These are phyloP conservation scores for Tokudaia tokunoshimensis DNA, from an alignment of 2,797 vertebrate genomes.

Conservation along the genomic window DNA sequence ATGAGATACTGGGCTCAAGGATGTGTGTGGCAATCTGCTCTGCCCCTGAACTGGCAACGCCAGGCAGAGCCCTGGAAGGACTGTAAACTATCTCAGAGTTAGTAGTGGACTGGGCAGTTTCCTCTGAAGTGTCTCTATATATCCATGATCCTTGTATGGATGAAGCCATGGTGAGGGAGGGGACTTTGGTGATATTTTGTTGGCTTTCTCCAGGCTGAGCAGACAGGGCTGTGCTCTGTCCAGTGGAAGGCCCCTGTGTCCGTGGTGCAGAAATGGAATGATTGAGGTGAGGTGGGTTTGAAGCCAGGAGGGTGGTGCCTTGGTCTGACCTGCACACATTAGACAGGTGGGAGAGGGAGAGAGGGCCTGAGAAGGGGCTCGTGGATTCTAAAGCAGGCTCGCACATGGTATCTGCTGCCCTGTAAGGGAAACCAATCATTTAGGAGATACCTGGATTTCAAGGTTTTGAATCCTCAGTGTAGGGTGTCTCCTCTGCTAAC, in stretches of 20 bases:
- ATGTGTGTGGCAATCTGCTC: not conserved
- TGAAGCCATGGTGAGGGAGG: not conserved
- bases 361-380: not conserved
- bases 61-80: not conserved
- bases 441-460: slow-evolving; percentile 50
- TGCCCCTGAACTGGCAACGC: not conserved
- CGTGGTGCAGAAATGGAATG: not conserved
- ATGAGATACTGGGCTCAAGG: not conserved
- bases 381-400: slow-evolving; percentile 34
- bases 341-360: slow-evolving; percentile 75
- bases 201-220: not conserved
- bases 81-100: not conserved
- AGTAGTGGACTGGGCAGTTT: not conserved
- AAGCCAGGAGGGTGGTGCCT: fast-evolving
- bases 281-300: fast-evolving
- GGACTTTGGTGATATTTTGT: not conserved
- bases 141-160: fast-evolving
- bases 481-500: no score
- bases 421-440: slow-evolving; percentile 68
- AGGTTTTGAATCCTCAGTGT: not conserved
- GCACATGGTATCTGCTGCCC: slow-evolving; percentile 86
- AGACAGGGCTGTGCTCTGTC: not conserved
- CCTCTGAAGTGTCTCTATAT: no score
- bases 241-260: not conserved
- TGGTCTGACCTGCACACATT: slow-evolving; percentile 73